Percentiles rank a stretch among this genome's conserved stretches.
Evolutionary conservation across 2,797 vertebrate genomes (phyloP).

Genomic region (Pempheris klunzingeri): DNA sequence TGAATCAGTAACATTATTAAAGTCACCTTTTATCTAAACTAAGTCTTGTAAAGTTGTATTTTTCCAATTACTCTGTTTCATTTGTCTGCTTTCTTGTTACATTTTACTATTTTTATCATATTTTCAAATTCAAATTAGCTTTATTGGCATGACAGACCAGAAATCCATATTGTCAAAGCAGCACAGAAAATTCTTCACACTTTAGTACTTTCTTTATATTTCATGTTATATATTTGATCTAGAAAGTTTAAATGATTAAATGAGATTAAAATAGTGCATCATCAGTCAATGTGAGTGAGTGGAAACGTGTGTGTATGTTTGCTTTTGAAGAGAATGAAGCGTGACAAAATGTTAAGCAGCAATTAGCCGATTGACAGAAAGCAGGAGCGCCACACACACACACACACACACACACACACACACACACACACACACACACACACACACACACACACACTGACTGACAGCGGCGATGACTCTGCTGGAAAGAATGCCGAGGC

Average conservation of each 20-base stretch:
- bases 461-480: constrained; percentile 69
- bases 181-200: too few species aligned
- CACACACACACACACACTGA: constrained; percentile 23
- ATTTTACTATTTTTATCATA: too few species aligned
- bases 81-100: too few species aligned
- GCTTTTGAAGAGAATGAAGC: constrained; percentile 43
- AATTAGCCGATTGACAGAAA: constrained; percentile 57
- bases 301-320: not conserved
- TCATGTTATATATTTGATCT: not conserved
- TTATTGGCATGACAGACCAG: too few species aligned
- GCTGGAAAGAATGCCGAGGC: constrained; percentile 79
- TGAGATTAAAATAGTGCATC: not conserved
- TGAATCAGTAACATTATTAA: too few species aligned
- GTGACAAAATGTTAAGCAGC: constrained; percentile 55
- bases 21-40: too few species aligned
- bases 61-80: too few species aligned
- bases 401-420: constrained; percentile 10
- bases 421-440: constrained; percentile 22
- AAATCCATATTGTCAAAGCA: too few species aligned
- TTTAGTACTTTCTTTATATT: too few species aligned
- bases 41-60: too few species aligned
- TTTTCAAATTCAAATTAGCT: too few species aligned
- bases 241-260: too few species aligned
- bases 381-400: constrained; percentile 26
- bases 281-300: not conserved